Evolutionary conservation across 1,140 invertebrate genomes (phyloP), one percentile per base, ranked within the genome.

Genomic region (Diachasmimorpha longicaudata): DNA sequence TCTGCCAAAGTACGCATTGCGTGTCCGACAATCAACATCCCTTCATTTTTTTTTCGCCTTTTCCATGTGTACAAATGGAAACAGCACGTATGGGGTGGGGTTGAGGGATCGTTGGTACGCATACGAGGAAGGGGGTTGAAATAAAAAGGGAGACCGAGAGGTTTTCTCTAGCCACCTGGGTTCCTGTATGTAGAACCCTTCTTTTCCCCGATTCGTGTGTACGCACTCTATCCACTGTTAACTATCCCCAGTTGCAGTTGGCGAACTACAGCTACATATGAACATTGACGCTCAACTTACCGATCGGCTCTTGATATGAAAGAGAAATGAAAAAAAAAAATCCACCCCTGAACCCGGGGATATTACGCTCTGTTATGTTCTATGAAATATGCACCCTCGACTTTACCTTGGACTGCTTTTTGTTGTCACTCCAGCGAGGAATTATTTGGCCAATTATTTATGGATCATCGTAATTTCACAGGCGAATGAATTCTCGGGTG

Each of bases 161-260:
- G 58, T 63, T 63, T 63, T 63, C 71, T 42, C 71, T 58, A 55
- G 68, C 74, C 74, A 75, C 67, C 67, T 75, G 74, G 74, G 58
- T 23, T 63, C 21, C 21, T 31, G 19, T 55, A 36, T 55, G 46
- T 46, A 75, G 68, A 23, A 70, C 74, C 74, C 74, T 70, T 67
- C 69, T 70, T 19, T 63, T 25, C 23, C 58, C 37, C 39, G 16
- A 48, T 74, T 69, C 66, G 63, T 69, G 63, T 31, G 31, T 66
- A 69, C 46, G 42, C 44, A 68, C 71, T 52, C 71, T 63, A 63
- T 63, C 52, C 71, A 74, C n/a, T 74, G 37, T 74, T 66, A 67
- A 67, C 37, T 9, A 70, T 23, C 16, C 68, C 37, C 68, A 46
- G 48, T 52, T 31, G 58, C 58, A 19, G 48, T 55, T 63, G 0